Percentiles rank a stretch among this genome's conserved stretches.
phyloP scores from a whole-genome alignment of 2,113 vertebrate genomes.

The Oncorhynchus mykiss region DNA sequence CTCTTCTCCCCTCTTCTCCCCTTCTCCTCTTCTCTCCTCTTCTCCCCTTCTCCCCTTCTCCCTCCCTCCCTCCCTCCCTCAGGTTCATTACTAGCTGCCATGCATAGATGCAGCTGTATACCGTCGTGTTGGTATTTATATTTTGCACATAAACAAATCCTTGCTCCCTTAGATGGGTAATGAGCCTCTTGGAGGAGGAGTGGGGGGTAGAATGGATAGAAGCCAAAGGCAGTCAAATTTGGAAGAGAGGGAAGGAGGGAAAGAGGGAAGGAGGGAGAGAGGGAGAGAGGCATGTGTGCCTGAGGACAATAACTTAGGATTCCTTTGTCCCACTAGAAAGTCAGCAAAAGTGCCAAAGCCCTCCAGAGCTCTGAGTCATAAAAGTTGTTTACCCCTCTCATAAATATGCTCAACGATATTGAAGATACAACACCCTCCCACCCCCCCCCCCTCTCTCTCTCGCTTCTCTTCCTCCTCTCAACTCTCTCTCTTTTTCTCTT shows the following conservation, averaged over 20 bases:
- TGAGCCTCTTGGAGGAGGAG: conserved; percentile 28
- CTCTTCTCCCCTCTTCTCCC: no score
- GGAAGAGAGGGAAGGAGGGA: conserved; percentile 25
- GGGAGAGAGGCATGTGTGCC: conserved; percentile 13
- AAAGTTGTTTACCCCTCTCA: conserved; percentile 34
- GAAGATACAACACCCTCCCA: conserved; percentile 16
- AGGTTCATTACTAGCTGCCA: conserved; percentile 27
- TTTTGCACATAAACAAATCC: conserved; percentile 20
- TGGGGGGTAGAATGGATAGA: background rate
- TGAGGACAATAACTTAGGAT: conserved; percentile 38
- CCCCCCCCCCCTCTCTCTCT: background rate
- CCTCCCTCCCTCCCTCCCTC: background rate
- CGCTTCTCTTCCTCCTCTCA: background rate
- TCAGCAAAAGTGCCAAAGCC: conserved; percentile 38
- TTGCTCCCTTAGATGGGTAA: conserved; percentile 42
- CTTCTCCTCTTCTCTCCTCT: no score
- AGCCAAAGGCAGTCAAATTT: background rate
- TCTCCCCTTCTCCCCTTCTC: no score
- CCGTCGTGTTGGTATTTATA: no score
- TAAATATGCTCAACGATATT: conserved; percentile 46
- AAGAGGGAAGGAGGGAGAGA: conserved; percentile 14
- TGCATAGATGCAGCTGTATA: conserved; percentile 27
- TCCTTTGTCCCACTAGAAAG: conserved; percentile 51
- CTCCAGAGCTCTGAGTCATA: conserved; percentile 37
- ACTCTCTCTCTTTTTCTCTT: background rate